Evolutionary conservation across 2,797 vertebrate genomes (phyloP).

Genomic region (Paramormyrops hopkinsi): DNA sequence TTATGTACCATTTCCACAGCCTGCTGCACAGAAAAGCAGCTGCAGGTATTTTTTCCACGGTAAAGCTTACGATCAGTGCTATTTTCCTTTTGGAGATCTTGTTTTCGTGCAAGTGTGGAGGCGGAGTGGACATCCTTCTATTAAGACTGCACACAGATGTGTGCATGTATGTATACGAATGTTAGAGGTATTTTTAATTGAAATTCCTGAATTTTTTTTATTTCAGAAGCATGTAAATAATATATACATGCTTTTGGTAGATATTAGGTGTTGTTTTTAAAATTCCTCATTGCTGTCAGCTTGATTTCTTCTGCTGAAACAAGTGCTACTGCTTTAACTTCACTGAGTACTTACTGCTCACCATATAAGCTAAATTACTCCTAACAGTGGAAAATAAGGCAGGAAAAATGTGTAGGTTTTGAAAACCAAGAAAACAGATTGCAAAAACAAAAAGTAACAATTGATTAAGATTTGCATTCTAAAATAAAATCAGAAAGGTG

Average conservation of each 20-base stretch:
- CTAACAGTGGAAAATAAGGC: neutral
- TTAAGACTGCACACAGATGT: neutral
- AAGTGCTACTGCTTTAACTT: neutral
- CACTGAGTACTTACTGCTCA: neutral
- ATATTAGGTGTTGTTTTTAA: neutral
- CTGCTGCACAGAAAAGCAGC: neutral
- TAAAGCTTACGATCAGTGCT: neutral
- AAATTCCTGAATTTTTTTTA: constrained; percentile 18
- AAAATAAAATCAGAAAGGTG: neutral
- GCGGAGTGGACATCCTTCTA: neutral
- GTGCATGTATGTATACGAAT: constrained; percentile 2
- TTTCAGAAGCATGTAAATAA: constrained; percentile 15
- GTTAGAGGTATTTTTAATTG: constrained; percentile 15
- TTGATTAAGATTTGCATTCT: neutral
- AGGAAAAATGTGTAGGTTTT: neutral
- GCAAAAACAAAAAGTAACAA: neutral
- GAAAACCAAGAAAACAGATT: neutral
- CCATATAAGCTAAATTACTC: neutral
- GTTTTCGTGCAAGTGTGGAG: constrained; percentile 1
- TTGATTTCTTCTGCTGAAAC: neutral
- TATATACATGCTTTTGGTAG: neutral
- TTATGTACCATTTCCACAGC: neutral
- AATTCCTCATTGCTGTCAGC: neutral
- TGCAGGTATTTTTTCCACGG: neutral
- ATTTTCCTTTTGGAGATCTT: neutral